Base-by-base conservation (phyloP, 1,140 invertebrate genomes). In the Chrysopa pallens region DNA sequence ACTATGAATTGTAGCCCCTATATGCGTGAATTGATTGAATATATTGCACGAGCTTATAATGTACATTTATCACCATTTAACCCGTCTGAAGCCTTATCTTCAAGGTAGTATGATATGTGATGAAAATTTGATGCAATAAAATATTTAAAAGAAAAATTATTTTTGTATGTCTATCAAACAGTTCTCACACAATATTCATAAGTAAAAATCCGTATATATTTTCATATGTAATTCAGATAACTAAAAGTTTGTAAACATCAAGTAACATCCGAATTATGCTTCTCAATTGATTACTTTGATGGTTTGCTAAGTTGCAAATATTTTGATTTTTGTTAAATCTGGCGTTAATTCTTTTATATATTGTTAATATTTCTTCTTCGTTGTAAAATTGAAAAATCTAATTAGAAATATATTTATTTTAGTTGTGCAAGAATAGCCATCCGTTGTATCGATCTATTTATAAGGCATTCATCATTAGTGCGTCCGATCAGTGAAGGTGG, bases 21-120 rank as follows among this genome's bases (percentile, higher is more conserved):
- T 55, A 91, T 96, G 82, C 78, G 81, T 54, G 92, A 96, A 60
- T 61, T 96, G 6, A 85, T 90, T 57, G 75, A 82, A 43, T 95
- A 96, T 62, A 76, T 95, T 42, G 63, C 70, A 8, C 69, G 91
- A 47, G 83, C 76, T 11, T 74, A 76, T 42, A 68, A 68, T 17
- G 76, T 80, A 43, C 89, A 89, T 57, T 64, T 90, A 14, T 57
- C 67, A n/a, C 67, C 73, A 35, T 90, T 80, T 50, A 71, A 78
- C 46, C 80, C 83, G 57, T 70, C 73, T 49, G 66, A 75, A 46
- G 64, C 83, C 45, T 67, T 85, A 29, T 54, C 63, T 29, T 65
- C 76, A 54, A 73, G 73, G 75, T 76, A 61, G 66, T 55, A n/a
- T n/a, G n/a, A n/a, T n/a, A n/a, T 23, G 2, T 23, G 5, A 33